These are phyloP conservation scores for Agrotis ipsilon DNA, from an alignment of 2,888 invertebrate species.

Conservation along the genomic window DNA sequence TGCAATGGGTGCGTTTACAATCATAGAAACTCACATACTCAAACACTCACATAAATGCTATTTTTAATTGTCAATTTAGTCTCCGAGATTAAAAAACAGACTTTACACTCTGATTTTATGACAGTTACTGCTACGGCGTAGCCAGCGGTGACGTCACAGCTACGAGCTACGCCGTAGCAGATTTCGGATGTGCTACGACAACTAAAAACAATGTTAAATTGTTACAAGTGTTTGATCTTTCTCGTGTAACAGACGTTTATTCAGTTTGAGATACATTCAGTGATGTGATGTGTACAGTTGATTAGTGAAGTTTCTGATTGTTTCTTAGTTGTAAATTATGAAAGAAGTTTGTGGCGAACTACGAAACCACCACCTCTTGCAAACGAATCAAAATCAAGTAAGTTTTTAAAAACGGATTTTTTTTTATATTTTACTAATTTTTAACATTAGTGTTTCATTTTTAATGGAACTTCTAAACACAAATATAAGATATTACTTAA, in stretches of 20 bases:
- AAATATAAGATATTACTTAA: too few relatives aligned
- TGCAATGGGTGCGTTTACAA: too few relatives aligned
- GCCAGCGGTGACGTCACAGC: slow-evolving; percentile 23
- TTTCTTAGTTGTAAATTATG: slow-evolving; percentile 25
- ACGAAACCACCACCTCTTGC: not conserved
- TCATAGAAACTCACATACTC: too few relatives aligned
- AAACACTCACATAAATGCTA: too few relatives aligned
- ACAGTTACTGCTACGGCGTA: slow-evolving; percentile 28
- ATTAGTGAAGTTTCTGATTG: not conserved
- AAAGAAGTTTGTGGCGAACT: slow-evolving; percentile 31
- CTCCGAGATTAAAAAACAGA: too few relatives aligned
- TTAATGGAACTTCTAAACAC: not conserved
- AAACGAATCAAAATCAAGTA: slow-evolving; percentile 17
- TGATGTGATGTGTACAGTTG: slow-evolving; percentile 5
- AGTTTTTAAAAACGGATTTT: slow-evolving; percentile 1
- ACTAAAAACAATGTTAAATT: not conserved
- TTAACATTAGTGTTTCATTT: not conserved
- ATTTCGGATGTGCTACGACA: slow-evolving; percentile 28
- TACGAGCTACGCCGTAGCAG: slow-evolving; percentile 43
- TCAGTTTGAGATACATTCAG: not conserved
- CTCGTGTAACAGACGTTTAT: slow-evolving; percentile 23
- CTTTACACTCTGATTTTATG: not conserved
- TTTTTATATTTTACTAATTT: too few relatives aligned
- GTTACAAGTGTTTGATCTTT: slow-evolving; percentile 42
- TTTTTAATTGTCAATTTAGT: too few relatives aligned